Percentiles rank a stretch among this genome's conserved stretches.
Evolutionary conservation across 2,888 invertebrate genomes (phyloP).

Genomic region (Yponomeuta sedellus): DNA sequence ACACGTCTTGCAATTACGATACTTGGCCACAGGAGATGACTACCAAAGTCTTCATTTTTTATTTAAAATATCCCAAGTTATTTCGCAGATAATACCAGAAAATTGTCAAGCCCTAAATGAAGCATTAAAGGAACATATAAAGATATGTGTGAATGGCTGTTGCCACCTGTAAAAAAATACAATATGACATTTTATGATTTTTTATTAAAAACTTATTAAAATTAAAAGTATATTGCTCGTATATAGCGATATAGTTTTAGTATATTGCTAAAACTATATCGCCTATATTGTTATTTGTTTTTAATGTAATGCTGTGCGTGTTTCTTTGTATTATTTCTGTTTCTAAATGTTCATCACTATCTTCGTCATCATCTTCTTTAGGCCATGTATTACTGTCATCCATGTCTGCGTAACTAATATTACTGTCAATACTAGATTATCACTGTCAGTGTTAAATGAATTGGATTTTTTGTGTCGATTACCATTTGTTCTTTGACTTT

Average conservation of each 20-base stretch:
- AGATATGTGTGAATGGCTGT: too few relatives aligned
- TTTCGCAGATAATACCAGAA: too few relatives aligned
- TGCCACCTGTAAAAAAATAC: too few relatives aligned
- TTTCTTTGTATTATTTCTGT: neutral
- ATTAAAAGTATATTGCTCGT: too few relatives aligned
- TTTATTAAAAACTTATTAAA: too few relatives aligned
- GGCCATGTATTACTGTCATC: neutral
- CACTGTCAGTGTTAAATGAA: neutral
- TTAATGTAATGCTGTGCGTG: neutral
- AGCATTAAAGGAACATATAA: too few relatives aligned
- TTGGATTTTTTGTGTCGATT: neutral
- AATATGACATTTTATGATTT: too few relatives aligned
- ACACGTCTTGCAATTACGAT: too few relatives aligned
- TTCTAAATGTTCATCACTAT: neutral
- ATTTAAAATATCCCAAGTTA: too few relatives aligned
- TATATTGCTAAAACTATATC: neutral
- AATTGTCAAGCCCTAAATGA: too few relatives aligned
- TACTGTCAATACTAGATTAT: neutral
- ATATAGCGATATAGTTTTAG: neutral
- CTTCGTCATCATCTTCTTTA: neutral
- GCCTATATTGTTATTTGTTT: neutral
- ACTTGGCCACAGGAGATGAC: too few relatives aligned
- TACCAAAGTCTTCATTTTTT: too few relatives aligned
- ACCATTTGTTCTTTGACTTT: neutral
- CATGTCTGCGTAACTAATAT: neutral